These are phyloP conservation scores for Tetrao urogallus DNA, from an alignment of 2,113 vertebrate species.

Conservation along the genomic window DNA sequence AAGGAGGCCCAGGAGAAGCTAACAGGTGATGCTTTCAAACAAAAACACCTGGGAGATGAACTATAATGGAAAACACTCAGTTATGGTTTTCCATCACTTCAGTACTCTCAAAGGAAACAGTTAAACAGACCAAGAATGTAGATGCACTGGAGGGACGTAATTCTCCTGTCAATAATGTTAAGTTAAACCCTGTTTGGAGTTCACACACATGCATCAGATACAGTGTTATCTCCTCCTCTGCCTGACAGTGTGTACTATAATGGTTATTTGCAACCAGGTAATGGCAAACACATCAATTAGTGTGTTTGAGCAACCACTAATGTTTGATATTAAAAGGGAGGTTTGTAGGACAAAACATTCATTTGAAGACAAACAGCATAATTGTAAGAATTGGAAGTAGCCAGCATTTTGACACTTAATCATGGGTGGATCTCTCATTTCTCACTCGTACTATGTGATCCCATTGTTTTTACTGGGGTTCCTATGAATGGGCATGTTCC, in stretches of 20 bases:
- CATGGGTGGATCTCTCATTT: conserved; percentile 11
- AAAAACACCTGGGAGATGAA: conserved; percentile 87
- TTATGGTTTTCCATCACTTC: background rate
- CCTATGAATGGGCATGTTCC: background rate
- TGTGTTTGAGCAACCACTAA: conserved; percentile 14
- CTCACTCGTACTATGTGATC: conserved; percentile 20
- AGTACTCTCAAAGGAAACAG: conserved; percentile 24
- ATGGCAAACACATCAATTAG: background rate
- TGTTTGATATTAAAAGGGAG: conserved; percentile 36
- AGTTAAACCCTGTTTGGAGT: conserved; percentile 49
- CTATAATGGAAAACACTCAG: conserved; percentile 81
- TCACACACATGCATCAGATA: conserved; percentile 35
- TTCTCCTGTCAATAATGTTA: conserved; percentile 45
- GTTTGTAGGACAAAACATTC: background rate
- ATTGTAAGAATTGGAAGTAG: conserved; percentile 1
- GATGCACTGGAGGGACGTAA: conserved; percentile 34
- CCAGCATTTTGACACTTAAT: background rate
- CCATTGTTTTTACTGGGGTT: conserved; percentile 22
- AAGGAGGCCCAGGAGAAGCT: conserved; percentile 95
- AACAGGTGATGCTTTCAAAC: conserved; percentile 90
- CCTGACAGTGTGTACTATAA: conserved; percentile 12
- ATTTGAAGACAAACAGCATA: background rate
- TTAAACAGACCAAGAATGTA: conserved; percentile 49
- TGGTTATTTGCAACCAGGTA: conserved; percentile 23
- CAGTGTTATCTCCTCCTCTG: conserved; percentile 36